phyloP scores from a whole-genome alignment of 2,113 vertebrate species.

The Gadus chalcogrammus region DNA sequence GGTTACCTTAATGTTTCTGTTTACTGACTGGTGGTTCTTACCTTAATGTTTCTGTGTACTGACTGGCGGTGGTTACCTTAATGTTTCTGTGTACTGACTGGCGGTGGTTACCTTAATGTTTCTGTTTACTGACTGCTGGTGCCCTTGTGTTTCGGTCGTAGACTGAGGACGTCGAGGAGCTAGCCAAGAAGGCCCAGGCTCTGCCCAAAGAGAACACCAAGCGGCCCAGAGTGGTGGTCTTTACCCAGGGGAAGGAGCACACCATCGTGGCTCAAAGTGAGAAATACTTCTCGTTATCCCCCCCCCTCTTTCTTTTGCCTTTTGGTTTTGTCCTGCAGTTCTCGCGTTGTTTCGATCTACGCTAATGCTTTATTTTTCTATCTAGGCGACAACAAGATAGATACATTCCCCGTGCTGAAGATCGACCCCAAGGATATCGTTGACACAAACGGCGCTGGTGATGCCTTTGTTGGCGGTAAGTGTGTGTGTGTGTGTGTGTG shows the following conservation, averaged over 20 bases:
- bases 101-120: too few relatives aligned
- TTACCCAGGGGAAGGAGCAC: constrained; percentile 91
- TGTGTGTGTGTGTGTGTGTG: constrained; percentile 2
- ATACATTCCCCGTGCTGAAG: constrained; percentile 82
- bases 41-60: too few relatives aligned
- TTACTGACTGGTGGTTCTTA: too few relatives aligned
- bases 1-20: too few relatives aligned
- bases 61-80: too few relatives aligned
- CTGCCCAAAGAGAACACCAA: constrained; percentile 87
- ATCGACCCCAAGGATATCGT: constrained; percentile 91
- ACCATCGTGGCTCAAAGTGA: constrained; percentile 83
- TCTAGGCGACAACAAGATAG: constrained; percentile 77
- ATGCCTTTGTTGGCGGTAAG: constrained; percentile 96
- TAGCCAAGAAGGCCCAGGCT: constrained; percentile 85
- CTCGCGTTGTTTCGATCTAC: neutral
- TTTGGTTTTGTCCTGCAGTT: neutral
- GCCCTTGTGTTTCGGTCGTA: constrained; percentile 43
- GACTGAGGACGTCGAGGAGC: constrained; percentile 92
- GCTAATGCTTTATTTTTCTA: constrained; percentile 31
- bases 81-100: too few relatives aligned
- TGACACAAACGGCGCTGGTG: constrained; percentile 96
- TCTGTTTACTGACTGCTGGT: too few relatives aligned
- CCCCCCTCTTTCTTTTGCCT: neutral
- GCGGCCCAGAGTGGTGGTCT: constrained; percentile 85
- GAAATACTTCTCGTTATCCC: constrained; percentile 30